Conservation (phyloP, 37 sponge, comb jelly and placozoan genomes). For the Halichondria panicea region DNA sequence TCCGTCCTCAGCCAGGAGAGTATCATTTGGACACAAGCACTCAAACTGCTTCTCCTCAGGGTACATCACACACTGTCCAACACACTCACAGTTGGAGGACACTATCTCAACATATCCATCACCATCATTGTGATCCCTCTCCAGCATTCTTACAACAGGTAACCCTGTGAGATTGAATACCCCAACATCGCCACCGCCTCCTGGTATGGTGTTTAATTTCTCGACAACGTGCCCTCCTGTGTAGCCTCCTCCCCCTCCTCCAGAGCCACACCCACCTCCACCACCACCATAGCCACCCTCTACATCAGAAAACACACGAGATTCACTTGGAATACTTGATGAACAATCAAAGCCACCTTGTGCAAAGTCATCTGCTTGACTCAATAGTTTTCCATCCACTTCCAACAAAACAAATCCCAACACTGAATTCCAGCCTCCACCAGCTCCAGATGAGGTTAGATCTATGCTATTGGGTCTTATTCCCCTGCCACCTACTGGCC, state of each 20-base stretch:
- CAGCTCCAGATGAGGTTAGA: slow-evolving; percentile 23
- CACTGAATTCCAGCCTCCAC: slow-evolving; percentile 22
- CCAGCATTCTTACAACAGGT: background rate
- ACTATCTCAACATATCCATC: slow-evolving; percentile 63
- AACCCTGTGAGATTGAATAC: background rate
- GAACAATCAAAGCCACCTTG: slow-evolving; percentile 33
- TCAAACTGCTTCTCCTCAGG: slow-evolving; percentile 20
- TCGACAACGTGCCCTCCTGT: slow-evolving; percentile 32
- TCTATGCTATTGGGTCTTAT: background rate
- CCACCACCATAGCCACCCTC: slow-evolving; percentile 62
- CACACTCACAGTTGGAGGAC: slow-evolving; percentile 52
- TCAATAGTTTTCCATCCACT: slow-evolving; percentile 7
- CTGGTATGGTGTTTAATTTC: background rate
- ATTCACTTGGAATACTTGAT: background rate
- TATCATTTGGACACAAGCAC: slow-evolving; percentile 41
- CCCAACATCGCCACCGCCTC: slow-evolving; percentile 28
- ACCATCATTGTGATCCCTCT: background rate
- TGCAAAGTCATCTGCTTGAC: slow-evolving; percentile 23
- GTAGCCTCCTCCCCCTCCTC: slow-evolving; percentile 53
- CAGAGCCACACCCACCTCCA: background rate
- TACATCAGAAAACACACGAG: background rate
- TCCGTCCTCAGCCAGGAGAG: slow-evolving; percentile 15
- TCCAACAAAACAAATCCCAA: background rate
- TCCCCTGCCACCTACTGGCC: background rate
- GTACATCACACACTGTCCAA: slow-evolving; percentile 22